Conservation (phyloP, 2,797 vertebrate genomes). For the Molossus molossus region DNA sequence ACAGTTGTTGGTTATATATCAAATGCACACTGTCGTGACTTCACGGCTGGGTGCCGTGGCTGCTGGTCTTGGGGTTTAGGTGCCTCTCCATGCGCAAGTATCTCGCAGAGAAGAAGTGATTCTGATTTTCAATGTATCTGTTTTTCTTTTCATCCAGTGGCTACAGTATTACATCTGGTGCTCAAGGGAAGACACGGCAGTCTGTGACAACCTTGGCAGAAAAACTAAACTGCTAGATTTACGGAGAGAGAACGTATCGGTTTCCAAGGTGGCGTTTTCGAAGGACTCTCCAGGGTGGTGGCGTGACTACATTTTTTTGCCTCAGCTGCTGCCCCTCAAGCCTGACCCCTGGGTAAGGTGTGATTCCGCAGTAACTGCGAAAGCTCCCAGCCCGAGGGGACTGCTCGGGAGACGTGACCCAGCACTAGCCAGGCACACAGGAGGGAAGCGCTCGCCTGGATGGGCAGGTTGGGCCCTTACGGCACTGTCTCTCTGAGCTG, state of each 20-base stretch:
- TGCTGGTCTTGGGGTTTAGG: constrained; percentile 18
- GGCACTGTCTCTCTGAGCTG: no score
- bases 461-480: rapidly evolving
- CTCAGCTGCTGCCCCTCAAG: background rate
- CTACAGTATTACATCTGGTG: background rate
- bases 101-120: background rate
- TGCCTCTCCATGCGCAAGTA: background rate
- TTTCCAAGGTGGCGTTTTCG: background rate
- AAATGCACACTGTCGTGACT: no score
- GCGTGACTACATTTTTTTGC: background rate
- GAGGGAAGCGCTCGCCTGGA: background rate
- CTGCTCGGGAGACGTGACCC: background rate
- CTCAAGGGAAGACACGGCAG: background rate
- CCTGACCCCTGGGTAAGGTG: background rate
- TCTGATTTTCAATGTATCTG: constrained; percentile 23
- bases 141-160: background rate
- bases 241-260: background rate
- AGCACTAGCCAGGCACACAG: background rate
- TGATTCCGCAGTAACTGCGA: background rate
- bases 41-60: background rate
- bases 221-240: background rate
- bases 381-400: background rate
- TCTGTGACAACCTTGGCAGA: background rate
- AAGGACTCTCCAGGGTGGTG: background rate
- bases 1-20: background rate